These are phyloP conservation scores for Ivindomyrus marchei DNA, from an alignment of 2,113 vertebrate genomes.

Conservation along the genomic window DNA sequence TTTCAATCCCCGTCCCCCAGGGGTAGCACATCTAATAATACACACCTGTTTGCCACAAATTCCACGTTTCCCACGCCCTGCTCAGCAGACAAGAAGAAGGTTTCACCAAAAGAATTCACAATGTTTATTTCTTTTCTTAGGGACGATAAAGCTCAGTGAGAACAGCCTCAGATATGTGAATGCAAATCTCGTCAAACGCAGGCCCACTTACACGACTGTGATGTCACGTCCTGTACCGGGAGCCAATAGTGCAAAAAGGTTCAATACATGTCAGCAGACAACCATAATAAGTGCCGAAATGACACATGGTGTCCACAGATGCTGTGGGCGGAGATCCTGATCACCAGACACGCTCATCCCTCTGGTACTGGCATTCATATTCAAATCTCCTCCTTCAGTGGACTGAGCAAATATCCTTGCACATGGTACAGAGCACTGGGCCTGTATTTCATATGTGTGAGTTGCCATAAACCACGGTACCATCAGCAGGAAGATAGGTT, in stretches of 20 bases:
- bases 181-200: neutral
- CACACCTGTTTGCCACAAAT: neutral
- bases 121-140: neutral
- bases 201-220: neutral
- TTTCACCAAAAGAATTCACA: neutral
- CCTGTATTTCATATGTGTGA: conserved; percentile 40
- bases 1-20: neutral
- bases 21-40: neutral
- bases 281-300: neutral
- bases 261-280: neutral
- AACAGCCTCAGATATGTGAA: neutral
- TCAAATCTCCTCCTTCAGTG: conserved; percentile 24
- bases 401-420: conserved; percentile 36
- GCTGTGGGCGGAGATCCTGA: neutral
- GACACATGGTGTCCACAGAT: neutral
- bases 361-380: conserved; percentile 32
- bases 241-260: neutral
- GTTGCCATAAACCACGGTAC: conserved; percentile 40
- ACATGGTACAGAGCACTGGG: conserved; percentile 39
- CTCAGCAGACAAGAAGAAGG: neutral
- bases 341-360: conserved; percentile 6
- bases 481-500: conserved; percentile 48
- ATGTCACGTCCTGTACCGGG: neutral
- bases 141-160: neutral
- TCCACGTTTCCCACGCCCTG: neutral